These are phyloP conservation scores for Graptemys geographica DNA, from an alignment of 2,797 vertebrate species.

Conservation along the genomic window DNA sequence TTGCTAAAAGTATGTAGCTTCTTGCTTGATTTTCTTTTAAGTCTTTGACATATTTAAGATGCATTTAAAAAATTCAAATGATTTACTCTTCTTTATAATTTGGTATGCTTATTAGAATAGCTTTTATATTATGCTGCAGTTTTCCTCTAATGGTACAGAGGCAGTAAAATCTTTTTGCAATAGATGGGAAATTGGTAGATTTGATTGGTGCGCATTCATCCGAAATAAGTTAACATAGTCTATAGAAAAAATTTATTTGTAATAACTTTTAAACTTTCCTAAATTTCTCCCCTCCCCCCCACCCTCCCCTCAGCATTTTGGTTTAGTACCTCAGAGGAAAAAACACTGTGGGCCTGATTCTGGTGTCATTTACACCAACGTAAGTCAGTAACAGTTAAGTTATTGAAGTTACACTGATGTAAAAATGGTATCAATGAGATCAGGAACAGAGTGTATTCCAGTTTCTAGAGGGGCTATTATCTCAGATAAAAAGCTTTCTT, in stretches of 20 bases:
- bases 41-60: background rate
- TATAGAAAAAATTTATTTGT: conserved; percentile 19
- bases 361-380: background rate
- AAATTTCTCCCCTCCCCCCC: too few species aligned
- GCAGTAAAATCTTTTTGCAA: background rate
- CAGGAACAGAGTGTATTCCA: background rate
- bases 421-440: background rate
- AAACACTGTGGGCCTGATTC: background rate
- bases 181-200: background rate
- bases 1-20: background rate
- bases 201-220: background rate
- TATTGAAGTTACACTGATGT: background rate
- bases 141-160: background rate
- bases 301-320: background rate
- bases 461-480: background rate
- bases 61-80: background rate
- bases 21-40: background rate
- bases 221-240: background rate
- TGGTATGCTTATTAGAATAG: background rate
- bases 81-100: background rate
- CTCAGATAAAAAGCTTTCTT: background rate
- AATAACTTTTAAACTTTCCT: background rate
- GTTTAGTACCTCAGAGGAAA: background rate
- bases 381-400: background rate
- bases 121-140: background rate